Conservation (phyloP, 2,113 vertebrate species). For the Varanus salvator region DNA sequence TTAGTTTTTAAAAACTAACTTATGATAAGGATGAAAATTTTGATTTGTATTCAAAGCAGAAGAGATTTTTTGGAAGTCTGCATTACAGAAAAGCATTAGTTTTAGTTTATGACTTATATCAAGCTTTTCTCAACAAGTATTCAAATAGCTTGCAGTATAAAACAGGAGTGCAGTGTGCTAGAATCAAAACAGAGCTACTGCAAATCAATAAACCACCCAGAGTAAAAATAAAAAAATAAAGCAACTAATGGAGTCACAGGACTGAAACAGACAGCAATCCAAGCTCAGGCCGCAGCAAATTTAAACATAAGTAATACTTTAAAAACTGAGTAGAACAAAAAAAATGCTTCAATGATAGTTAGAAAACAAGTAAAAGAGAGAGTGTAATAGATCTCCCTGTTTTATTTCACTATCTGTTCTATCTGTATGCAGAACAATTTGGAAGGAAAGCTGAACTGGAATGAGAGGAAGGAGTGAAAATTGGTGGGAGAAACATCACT, state of each 20-base stretch:
- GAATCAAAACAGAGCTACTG: not conserved
- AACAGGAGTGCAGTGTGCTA: not conserved
- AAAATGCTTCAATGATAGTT: not conserved
- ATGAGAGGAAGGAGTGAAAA: too few relatives aligned
- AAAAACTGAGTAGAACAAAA: not conserved
- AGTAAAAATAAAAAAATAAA: not conserved
- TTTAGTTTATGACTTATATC: not conserved
- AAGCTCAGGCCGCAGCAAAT: not conserved
- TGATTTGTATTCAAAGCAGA: conserved; percentile 88
- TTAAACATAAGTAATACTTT: not conserved
- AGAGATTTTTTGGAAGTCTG: conserved; percentile 90
- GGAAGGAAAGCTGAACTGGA: too few relatives aligned
- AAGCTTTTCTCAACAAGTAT: not conserved
- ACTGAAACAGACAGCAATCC: not conserved
- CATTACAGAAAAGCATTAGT: conserved; percentile 67
- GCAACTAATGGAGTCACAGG: not conserved
- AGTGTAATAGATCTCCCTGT: too few relatives aligned
- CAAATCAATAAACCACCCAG: not conserved
- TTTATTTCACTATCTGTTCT: too few relatives aligned
- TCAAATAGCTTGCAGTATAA: not conserved
- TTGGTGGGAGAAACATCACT: too few relatives aligned
- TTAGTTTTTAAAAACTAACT: conserved; percentile 69
- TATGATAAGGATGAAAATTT: conserved; percentile 77
- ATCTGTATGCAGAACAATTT: too few relatives aligned
- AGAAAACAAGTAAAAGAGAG: not conserved